phyloP scores from a whole-genome alignment of 35 echinoderm and acorn worm species.

The Chiridota heheva region DNA sequence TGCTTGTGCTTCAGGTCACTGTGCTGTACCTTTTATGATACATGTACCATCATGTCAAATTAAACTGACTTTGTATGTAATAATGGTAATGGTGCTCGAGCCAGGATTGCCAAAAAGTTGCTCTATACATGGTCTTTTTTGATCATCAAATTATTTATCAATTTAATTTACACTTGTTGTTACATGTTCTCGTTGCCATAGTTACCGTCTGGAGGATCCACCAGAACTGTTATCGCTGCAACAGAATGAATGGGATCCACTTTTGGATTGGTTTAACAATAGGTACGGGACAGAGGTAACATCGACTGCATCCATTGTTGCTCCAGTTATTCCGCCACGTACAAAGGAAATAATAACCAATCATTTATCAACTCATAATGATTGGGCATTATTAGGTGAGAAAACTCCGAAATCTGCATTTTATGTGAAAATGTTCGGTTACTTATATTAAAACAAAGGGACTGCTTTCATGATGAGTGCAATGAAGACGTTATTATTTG shows the following conservation, averaged over 20 bases:
- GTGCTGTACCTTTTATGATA: too few species aligned
- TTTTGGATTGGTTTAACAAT: conserved; percentile 86
- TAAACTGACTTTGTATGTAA: too few species aligned
- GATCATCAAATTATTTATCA: too few species aligned
- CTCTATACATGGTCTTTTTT: too few species aligned
- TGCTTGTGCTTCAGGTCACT: too few species aligned
- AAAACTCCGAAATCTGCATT: neutral
- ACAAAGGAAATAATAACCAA: conserved; percentile 47
- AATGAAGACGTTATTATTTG: too few species aligned
- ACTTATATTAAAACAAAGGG: too few species aligned
- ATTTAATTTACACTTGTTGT: neutral
- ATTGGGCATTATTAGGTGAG: conserved; percentile 90
- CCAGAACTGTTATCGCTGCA: conserved; percentile 77
- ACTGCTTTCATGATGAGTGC: too few species aligned
- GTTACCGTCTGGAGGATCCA: conserved; percentile 83
- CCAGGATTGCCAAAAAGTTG: too few species aligned
- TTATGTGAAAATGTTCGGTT: neutral
- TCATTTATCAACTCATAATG: conserved; percentile 72
- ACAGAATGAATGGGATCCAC: conserved; percentile 79
- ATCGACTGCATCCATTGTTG: conserved; percentile 66
- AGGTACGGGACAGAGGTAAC: conserved; percentile 67
- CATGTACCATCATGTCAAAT: too few species aligned
- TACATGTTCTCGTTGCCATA: conserved; percentile 3
- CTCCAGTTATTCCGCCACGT: conserved; percentile 59
- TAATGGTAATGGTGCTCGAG: too few species aligned